These are phyloP conservation scores for Acanthococcus lagerstroemiae DNA, from an alignment of 2,888 invertebrate species.

Conservation along the genomic window DNA sequence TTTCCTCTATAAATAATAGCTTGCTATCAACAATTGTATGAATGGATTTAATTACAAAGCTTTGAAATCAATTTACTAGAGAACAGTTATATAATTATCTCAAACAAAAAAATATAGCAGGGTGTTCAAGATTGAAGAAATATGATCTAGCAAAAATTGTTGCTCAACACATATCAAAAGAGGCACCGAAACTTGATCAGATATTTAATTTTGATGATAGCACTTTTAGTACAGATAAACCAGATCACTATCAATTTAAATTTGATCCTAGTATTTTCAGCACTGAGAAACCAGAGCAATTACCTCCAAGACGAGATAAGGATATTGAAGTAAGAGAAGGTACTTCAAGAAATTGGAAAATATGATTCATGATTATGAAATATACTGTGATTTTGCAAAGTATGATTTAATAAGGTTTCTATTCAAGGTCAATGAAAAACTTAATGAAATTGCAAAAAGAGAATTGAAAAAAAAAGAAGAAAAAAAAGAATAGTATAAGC, in stretches of 20 bases:
- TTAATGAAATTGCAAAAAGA: conserved; percentile 1
- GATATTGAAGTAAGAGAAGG: background rate
- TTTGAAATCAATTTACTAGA: background rate
- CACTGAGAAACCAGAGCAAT: conserved; percentile 15
- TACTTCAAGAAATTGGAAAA: background rate
- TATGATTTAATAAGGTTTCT: conserved; percentile 15
- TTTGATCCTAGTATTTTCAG: conserved; percentile 15
- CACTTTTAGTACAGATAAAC: conserved; percentile 18
- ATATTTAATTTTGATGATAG: background rate
- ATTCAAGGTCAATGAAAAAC: conserved; percentile 14
- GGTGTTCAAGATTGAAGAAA: conserved; percentile 17
- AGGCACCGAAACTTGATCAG: background rate
- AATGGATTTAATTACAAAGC: background rate
- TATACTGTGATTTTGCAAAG: background rate
- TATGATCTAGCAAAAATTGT: conserved; percentile 11
- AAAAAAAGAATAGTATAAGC: background rate
- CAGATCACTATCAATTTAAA: conserved; percentile 3
- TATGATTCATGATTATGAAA: background rate
- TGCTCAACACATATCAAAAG: conserved; percentile 1
- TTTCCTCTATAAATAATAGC: background rate
- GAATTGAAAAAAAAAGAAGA: conserved; percentile 6
- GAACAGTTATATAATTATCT: conserved; percentile 2
- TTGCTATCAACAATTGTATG: background rate
- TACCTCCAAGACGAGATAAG: conserved; percentile 7
- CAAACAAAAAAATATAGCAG: conserved; percentile 10